Evolutionary conservation across 1,140 invertebrate genomes (phyloP).

Genomic region (Helicorthomorpha holstii): DNA sequence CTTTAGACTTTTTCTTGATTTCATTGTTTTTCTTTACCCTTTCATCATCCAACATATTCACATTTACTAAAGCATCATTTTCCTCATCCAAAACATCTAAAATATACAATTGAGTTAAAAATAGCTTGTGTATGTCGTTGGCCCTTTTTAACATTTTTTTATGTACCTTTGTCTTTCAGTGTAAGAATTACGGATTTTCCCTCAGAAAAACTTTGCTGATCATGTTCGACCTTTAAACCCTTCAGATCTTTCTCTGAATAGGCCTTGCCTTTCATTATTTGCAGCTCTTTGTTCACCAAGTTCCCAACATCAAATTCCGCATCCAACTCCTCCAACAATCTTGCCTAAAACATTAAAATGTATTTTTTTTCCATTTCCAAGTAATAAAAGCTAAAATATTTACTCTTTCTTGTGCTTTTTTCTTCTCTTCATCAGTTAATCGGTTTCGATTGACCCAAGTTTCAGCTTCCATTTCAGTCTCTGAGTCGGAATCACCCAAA

Average conservation of each 20-base stretch:
- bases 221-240: constrained; percentile 78
- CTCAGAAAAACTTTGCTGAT: constrained; percentile 51
- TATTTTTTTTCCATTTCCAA: constrained; percentile 6
- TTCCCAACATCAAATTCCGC: constrained; percentile 79
- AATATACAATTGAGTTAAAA: constrained; percentile 4
- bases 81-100: constrained; percentile 56
- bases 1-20: constrained; percentile 62
- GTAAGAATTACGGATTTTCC: constrained; percentile 77
- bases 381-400: constrained; percentile 7
- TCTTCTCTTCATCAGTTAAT: constrained; percentile 56
- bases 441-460: constrained; percentile 71
- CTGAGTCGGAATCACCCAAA: constrained; percentile 50
- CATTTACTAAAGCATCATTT: constrained; percentile 81
- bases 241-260: constrained; percentile 52
- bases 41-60: constrained; percentile 89
- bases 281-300: constrained; percentile 60
- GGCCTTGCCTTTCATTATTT: constrained; percentile 31
- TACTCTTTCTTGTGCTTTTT: constrained; percentile 71
- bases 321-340: constrained; percentile 85
- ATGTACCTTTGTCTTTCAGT: constrained; percentile 65
- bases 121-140: not conserved
- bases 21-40: constrained; percentile 73
- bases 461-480: constrained; percentile 39
- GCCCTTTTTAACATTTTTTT: not conserved
- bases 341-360: constrained; percentile 41